These are phyloP conservation scores for Hiodon alosoides DNA, from an alignment of 2,113 vertebrate species.

Conservation along the genomic window DNA sequence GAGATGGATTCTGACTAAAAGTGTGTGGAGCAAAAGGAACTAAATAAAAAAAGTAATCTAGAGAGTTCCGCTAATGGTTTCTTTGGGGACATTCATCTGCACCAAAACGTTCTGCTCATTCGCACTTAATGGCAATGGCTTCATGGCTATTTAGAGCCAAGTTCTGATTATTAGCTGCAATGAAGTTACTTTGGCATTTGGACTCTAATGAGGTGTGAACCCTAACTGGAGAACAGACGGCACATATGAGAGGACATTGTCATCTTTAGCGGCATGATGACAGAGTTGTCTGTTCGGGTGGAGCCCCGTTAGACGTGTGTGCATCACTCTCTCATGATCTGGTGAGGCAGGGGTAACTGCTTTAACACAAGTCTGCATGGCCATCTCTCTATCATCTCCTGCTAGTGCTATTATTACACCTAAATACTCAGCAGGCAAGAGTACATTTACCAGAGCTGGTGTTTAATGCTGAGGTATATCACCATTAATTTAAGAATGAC, in stretches of 20 bases:
- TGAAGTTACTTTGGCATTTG: not conserved
- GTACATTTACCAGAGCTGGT: not conserved
- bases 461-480: not conserved
- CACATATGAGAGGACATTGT: not conserved
- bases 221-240: not conserved
- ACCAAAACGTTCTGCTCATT: not conserved
- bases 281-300: no score
- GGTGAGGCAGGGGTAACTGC: no score
- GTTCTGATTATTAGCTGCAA: not conserved
- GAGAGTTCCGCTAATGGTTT: not conserved
- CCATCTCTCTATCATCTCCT: not conserved
- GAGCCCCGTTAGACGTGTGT: not conserved
- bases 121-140: not conserved
- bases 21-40: not conserved
- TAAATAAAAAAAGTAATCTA: not conserved
- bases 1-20: no score
- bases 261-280: not conserved
- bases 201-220: not conserved
- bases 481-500: not conserved
- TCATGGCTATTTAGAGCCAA: not conserved
- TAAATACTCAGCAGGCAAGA: not conserved
- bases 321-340: no score
- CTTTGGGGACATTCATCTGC: not conserved
- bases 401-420: not conserved
- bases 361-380: no score